Evolutionary conservation across 2,113 vertebrate genomes (phyloP), one percentile per base, ranked within the genome.

Genomic region (Hemichromis elongatus): DNA sequence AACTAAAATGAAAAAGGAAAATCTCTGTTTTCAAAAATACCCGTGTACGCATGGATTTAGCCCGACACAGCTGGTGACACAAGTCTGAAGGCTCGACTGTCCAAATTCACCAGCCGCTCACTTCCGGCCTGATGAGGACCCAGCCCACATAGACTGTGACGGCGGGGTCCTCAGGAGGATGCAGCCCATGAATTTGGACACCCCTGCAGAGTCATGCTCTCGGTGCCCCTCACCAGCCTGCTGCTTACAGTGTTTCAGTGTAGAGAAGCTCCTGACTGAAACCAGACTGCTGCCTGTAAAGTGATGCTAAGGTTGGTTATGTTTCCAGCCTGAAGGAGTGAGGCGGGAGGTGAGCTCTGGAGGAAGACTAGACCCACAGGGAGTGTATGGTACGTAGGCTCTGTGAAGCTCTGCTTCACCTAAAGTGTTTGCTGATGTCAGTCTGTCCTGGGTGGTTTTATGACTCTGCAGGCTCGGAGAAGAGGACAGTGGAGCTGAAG

Each of bases 311-410:
- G 5, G 5, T 37, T 9, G 5, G 14, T 68, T 86, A 21, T 92
- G 73, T 86, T 92, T 95, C 81, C 95, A 99, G 98, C 97, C 98
- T 81, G 98, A 99, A 95, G 98, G 98, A 0, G 37, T 98, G 78
- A 96, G 82, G 88, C 96, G 42, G 42, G 98, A 98, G 81, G 80
- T 68, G 14, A 83, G 92, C 14, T 73, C 93, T 4, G 97, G 96
- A 18, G 92, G 96, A 35, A 96, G 92, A 6, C 93, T 99, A 82
- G 98, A 99, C 90, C 98, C 98, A 7, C 96, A 92, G 59, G 97
- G 97, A 47, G 33, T 97, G 88, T 98, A 97, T 79, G 98, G 98
- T 99, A 94, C 78, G 93, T 45, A 4, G 6, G 7, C 9, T 5
- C 11, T 8, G 4, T 14, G n/a, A 6, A 3, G 21, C 11, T 37